phyloP scores from a whole-genome alignment of 2,797 vertebrate genomes.

The Sebastolobus altivelis region DNA sequence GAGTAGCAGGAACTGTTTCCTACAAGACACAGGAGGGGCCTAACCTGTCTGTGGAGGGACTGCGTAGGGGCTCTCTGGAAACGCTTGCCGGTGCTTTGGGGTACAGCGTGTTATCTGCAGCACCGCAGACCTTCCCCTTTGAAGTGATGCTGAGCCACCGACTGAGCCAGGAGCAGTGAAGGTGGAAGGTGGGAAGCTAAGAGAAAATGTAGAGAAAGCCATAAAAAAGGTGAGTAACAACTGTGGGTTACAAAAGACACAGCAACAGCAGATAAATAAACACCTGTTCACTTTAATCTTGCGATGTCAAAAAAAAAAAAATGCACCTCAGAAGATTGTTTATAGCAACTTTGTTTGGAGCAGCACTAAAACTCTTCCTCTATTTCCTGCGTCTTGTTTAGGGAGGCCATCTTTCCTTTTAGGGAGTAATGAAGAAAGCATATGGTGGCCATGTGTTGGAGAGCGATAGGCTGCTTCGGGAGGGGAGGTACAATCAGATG shows the following conservation, averaged over 20 bases:
- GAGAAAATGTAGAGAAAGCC: constrained; percentile 50
- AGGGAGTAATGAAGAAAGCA: constrained; percentile 58
- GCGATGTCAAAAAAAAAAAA: constrained; percentile 5
- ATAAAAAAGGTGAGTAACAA: constrained; percentile 48
- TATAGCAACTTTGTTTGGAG: not conserved
- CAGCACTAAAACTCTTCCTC: not conserved
- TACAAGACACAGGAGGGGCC: constrained; percentile 40
- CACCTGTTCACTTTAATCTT: constrained; percentile 6
- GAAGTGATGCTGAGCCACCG: constrained; percentile 75
- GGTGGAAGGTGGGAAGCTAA: constrained; percentile 58
- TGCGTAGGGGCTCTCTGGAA: constrained; percentile 44
- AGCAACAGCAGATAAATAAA: constrained; percentile 16
- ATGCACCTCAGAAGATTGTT: constrained; percentile 18
- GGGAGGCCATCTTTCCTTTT: constrained; percentile 38
- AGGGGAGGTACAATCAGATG: constrained; percentile 35
- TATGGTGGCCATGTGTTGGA: constrained; percentile 67
- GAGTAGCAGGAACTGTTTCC: constrained; percentile 5
- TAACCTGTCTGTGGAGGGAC: constrained; percentile 57
- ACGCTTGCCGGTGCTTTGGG: constrained; percentile 62
- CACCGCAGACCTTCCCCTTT: constrained; percentile 77
- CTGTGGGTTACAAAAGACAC: constrained; percentile 4
- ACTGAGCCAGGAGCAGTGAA: constrained; percentile 56
- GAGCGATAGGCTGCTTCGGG: constrained; percentile 24
- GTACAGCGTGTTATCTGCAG: constrained; percentile 77
- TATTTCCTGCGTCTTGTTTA: constrained; percentile 32